Percentiles rank a stretch among this genome's conserved stretches.
Conservation (phyloP, 2,797 vertebrate genomes). For the Sebastes cheni region DNA sequence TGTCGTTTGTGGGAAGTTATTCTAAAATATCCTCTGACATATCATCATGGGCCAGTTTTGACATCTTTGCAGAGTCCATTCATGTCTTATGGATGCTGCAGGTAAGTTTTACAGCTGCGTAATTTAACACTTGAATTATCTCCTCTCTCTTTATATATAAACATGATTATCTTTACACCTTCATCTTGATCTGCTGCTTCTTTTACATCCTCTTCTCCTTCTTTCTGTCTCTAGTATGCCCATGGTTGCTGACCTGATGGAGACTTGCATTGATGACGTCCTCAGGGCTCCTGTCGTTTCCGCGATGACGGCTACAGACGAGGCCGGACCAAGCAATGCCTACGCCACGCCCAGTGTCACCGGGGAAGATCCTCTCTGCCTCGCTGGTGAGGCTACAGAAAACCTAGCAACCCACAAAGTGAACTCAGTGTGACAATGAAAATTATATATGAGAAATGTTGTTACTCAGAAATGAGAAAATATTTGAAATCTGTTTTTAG, state of each 20-base stretch:
- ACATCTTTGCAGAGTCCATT: constrained; percentile 27
- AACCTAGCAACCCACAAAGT: not conserved
- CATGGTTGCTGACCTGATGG: constrained; percentile 83
- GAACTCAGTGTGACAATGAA: too few species aligned
- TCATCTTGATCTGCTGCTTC: not conserved
- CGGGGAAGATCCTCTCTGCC: constrained; percentile 66
- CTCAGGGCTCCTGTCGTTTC: constrained; percentile 62
- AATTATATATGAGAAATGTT: too few species aligned
- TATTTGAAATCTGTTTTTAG: too few species aligned
- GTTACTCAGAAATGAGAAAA: too few species aligned
- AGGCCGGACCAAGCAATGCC: constrained; percentile 59
- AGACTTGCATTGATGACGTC: constrained; percentile 85
- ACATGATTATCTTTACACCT: not conserved
- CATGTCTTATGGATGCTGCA: constrained; percentile 18
- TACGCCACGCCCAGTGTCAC: constrained; percentile 34
- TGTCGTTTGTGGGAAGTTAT: not conserved
- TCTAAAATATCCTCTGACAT: not conserved
- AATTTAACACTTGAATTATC: not conserved
- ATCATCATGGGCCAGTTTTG: constrained; percentile 17
- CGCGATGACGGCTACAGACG: constrained; percentile 69
- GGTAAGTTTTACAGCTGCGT: constrained; percentile 54
- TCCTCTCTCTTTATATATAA: not conserved
- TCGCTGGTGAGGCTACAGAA: constrained; percentile 70
- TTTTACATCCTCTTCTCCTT: not conserved
- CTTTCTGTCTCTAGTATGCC: constrained; percentile 79